phyloP scores from a whole-genome alignment of 2,797 vertebrate species.

The Scarus forsteni region DNA sequence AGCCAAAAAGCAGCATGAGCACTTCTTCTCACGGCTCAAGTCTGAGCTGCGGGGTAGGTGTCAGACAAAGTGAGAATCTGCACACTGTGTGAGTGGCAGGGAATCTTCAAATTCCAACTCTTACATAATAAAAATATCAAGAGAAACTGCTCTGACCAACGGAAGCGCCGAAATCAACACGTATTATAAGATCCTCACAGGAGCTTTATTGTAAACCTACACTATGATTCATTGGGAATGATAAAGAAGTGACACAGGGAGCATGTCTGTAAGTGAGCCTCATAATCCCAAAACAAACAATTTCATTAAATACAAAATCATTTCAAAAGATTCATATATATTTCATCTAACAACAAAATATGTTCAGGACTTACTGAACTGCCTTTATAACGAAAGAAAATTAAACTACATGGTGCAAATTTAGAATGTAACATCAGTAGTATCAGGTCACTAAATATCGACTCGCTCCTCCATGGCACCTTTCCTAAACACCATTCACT shows the following conservation, averaged over 20 bases:
- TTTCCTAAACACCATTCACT: conserved; percentile 43
- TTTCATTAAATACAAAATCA: conserved; percentile 52
- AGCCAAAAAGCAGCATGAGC: too few relatives aligned
- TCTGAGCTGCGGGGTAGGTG: too few relatives aligned
- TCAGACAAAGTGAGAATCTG: too few relatives aligned
- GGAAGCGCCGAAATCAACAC: too few relatives aligned
- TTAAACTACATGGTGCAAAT: conserved; percentile 50
- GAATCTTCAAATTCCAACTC: too few relatives aligned
- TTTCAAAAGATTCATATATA: conserved; percentile 33
- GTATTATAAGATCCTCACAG: too few relatives aligned
- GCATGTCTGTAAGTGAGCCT: conserved; percentile 38
- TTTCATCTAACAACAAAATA: conserved; percentile 46
- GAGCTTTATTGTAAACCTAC: conserved; percentile 47
- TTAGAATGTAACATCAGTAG: conserved; percentile 44
- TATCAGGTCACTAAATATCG: conserved; percentile 29
- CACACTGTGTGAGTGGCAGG: too few relatives aligned
- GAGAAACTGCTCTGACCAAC: too few relatives aligned
- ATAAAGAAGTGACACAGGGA: conserved; percentile 56
- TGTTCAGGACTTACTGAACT: conserved; percentile 29
- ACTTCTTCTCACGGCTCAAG: too few relatives aligned
- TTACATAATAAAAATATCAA: too few relatives aligned
- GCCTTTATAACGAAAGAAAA: conserved; percentile 42
- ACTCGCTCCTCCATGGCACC: conserved; percentile 48
- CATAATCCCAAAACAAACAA: conserved; percentile 44
- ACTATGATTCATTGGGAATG: conserved; percentile 58